phyloP scores from a whole-genome alignment of 2,113 vertebrate species.

The Bubo scandiacus region DNA sequence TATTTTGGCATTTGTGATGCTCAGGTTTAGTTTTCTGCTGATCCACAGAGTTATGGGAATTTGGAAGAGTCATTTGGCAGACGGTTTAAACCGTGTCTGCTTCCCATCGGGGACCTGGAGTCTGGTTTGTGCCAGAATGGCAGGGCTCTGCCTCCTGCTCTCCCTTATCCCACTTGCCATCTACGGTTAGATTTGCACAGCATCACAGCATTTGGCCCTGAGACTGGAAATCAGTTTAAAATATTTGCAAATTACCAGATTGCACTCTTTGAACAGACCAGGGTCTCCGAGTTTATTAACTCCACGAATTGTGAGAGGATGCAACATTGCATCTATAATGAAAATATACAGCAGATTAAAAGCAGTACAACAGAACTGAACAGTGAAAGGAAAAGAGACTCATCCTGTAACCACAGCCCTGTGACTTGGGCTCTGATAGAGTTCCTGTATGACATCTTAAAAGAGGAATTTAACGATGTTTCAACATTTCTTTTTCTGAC shows the following conservation, averaged over 20 bases:
- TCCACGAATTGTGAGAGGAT: neutral
- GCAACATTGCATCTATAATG: neutral
- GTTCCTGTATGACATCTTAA: neutral
- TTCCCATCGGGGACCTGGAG: neutral
- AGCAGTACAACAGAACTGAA: neutral
- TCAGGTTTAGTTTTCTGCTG: slow-evolving; percentile 25
- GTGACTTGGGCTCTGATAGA: neutral
- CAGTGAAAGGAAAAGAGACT: neutral
- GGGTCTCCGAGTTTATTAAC: neutral
- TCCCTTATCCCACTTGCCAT: neutral
- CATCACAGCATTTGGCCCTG: neutral
- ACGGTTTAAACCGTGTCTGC: neutral
- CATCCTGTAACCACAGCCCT: neutral
- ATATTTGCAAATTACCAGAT: neutral
- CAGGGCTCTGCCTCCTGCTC: neutral
- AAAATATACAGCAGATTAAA: neutral
- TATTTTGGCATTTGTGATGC: slow-evolving; percentile 31
- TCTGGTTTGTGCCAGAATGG: neutral
- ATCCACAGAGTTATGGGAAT: neutral
- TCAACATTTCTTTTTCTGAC: neutral
- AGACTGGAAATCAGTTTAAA: neutral
- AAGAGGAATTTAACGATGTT: neutral
- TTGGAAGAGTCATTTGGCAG: slow-evolving; percentile 2
- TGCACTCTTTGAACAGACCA: neutral
- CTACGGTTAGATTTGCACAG: neutral